Percentiles rank a stretch among this genome's conserved stretches.
These are phyloP conservation scores for Trinorchestia longiramus DNA, from an alignment of 1,140 invertebrate genomes.

Conservation along the genomic window DNA sequence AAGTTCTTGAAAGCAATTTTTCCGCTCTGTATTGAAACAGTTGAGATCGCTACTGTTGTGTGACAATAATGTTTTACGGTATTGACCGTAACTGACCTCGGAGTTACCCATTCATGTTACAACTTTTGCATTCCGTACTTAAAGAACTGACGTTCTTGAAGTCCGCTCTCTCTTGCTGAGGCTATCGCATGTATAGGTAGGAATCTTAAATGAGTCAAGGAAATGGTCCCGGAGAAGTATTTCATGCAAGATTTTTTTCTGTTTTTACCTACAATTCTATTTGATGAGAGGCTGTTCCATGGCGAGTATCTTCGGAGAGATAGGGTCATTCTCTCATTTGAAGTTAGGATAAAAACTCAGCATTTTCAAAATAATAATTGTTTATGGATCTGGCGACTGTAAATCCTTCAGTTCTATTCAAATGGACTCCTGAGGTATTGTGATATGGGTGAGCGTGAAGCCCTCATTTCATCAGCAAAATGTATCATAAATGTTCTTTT, in stretches of 20 bases:
- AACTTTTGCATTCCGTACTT: neutral
- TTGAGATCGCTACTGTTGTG: neutral
- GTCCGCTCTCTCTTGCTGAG: neutral
- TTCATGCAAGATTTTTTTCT: neutral
- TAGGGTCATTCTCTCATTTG: neutral
- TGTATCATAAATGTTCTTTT: constrained; percentile 10
- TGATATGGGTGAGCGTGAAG: neutral
- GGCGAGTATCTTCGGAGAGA: neutral
- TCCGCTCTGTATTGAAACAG: neutral
- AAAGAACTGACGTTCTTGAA: neutral
- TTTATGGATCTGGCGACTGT: neutral
- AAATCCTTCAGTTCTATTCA: neutral
- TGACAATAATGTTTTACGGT: neutral
- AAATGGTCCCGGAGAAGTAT: neutral
- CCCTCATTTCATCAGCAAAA: neutral
- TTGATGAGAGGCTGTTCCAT: neutral
- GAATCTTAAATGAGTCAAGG: neutral
- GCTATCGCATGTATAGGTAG: neutral
- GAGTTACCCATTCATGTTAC: neutral
- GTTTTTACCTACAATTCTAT: neutral
- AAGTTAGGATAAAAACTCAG: neutral
- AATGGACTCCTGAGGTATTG: neutral
- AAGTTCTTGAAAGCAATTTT: neutral
- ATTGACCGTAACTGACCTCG: neutral
- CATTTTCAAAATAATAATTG: neutral